These are phyloP conservation scores for Salvelinus fontinalis DNA, from an alignment of 2,113 vertebrate species.

Conservation along the genomic window DNA sequence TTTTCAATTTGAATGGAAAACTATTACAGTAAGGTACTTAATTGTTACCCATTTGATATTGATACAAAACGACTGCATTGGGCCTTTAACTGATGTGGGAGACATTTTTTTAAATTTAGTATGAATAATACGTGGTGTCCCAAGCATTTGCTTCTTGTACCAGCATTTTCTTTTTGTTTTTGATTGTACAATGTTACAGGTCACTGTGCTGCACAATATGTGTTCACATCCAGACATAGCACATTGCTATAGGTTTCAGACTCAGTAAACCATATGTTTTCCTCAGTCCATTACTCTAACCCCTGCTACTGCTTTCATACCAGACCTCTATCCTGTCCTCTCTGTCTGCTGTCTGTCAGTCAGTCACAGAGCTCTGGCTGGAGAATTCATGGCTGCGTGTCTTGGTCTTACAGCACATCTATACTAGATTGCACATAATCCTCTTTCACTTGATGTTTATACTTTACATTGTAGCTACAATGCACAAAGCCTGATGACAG, in stretches of 20 bases:
- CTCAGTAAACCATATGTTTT: background rate
- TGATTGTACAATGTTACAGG: no score
- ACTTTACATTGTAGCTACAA: background rate
- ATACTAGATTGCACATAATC: constrained; percentile 19
- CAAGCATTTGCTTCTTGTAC: no score
- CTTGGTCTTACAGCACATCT: background rate
- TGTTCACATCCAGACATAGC: constrained; percentile 6
- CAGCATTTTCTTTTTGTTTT: no score
- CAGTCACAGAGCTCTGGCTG: background rate
- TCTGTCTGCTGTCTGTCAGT: background rate
- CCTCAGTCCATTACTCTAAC: background rate
- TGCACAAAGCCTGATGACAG: background rate
- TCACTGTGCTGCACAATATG: background rate
- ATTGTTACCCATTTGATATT: no score
- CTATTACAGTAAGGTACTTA: no score
- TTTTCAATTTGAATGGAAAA: no score
- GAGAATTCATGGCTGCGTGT: background rate
- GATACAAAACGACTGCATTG: no score
- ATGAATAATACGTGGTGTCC: no score
- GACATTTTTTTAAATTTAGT: no score
- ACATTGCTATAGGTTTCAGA: background rate
- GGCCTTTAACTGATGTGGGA: no score
- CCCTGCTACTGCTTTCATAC: background rate
- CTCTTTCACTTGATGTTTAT: background rate
- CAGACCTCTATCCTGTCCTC: background rate